A percentile compares a stretch with the other conserved stretches of the same genome.
Conservation (phyloP, 2,888 invertebrate species). For the Tenthredo mesomela region DNA sequence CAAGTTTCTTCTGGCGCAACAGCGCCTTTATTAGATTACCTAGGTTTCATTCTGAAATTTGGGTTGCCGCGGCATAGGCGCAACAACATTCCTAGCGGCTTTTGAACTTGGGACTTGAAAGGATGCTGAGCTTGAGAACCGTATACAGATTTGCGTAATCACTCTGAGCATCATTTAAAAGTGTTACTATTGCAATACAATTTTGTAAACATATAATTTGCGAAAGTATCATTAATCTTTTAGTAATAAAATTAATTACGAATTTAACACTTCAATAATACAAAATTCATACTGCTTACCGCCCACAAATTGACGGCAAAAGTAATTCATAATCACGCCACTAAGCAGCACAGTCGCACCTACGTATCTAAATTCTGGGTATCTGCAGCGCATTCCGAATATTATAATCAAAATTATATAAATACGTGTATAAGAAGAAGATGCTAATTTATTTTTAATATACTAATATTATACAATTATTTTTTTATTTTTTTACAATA, state of each 20-base stretch:
- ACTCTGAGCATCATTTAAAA: neutral
- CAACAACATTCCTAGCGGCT: neutral
- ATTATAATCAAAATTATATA: neutral
- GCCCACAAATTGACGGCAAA: neutral
- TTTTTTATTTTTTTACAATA: neutral
- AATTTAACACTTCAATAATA: neutral
- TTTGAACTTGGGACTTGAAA: neutral
- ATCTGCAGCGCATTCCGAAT: neutral
- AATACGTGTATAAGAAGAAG: neutral
- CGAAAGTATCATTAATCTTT: neutral
- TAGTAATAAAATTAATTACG: neutral
- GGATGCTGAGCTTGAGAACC: neutral
- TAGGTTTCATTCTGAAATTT: neutral
- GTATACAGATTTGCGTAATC: neutral
- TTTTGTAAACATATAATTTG: neutral
- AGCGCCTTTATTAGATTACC: neutral
- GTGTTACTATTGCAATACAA: neutral
- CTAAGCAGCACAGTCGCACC: neutral
- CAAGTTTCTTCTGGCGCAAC: neutral
- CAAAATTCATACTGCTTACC: neutral
- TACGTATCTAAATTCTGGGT: neutral
- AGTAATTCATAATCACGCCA: neutral
- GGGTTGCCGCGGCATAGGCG: neutral
- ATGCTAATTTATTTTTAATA: neutral
- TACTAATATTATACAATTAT: neutral